phyloP scores from a whole-genome alignment of 53 echinoderm and acorn worm species.

The Holothuria leucospilota region DNA sequence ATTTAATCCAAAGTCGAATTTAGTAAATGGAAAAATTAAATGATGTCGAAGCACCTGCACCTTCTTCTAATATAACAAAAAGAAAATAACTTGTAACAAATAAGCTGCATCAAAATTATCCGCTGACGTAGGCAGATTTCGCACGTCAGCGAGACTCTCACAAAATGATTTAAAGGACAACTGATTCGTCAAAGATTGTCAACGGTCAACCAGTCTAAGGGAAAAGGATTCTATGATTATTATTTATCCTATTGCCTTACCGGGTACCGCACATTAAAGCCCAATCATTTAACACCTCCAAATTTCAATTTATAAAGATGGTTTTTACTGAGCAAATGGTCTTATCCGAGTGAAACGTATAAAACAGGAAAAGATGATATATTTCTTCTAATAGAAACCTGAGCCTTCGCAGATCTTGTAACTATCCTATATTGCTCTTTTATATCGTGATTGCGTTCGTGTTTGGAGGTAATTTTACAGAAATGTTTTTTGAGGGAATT shows the following conservation, averaged over 20 bases:
- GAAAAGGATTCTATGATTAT: background rate
- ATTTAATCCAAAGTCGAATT: too few relatives aligned
- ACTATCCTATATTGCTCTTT: conserved; percentile 43
- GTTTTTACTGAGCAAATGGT: conserved; percentile 35
- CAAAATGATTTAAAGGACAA: conserved; percentile 29
- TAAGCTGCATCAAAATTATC: too few relatives aligned
- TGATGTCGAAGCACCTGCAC: too few relatives aligned
- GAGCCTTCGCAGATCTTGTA: conserved; percentile 38
- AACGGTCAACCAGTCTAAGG: conserved; percentile 6
- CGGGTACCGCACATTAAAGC: conserved; percentile 26
- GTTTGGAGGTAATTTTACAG: conserved; percentile 46
- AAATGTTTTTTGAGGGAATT: conserved; percentile 43
- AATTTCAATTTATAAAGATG: conserved; percentile 41
- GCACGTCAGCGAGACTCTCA: too few relatives aligned
- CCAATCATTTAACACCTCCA: conserved; percentile 45
- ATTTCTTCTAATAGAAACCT: conserved; percentile 46
- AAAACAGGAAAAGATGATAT: conserved; percentile 24
- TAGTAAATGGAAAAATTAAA: too few relatives aligned
- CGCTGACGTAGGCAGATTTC: too few relatives aligned
- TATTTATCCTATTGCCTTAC: conserved; percentile 44
- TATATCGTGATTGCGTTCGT: conserved; percentile 30
- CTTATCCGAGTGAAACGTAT: background rate
- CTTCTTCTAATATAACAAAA: too few relatives aligned
- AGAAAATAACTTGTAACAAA: too few relatives aligned
- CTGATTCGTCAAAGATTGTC: conserved; percentile 6